A percentile compares a stretch with the other conserved stretches of the same genome.
Evolutionary conservation across 2,888 invertebrate genomes (phyloP).

Genomic region (Mythimna albipuncta): DNA sequence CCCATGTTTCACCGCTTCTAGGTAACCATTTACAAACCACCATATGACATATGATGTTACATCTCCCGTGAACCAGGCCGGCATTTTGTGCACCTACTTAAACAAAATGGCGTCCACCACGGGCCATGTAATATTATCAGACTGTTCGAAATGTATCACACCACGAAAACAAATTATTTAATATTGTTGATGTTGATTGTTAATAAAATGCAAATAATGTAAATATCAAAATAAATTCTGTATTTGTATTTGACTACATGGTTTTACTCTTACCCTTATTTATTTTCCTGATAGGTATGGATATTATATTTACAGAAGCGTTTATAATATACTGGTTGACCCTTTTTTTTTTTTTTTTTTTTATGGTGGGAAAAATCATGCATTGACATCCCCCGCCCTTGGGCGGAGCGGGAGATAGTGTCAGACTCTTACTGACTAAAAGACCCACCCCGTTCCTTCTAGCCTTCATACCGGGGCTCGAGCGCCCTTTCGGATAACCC

Average conservation of each 20-base stretch:
- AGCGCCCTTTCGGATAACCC: too few species aligned
- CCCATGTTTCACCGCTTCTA: conserved; percentile 86
- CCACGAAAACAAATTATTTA: conserved; percentile 91
- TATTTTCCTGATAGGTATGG: background rate
- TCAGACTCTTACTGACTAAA: too few species aligned
- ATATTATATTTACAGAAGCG: background rate
- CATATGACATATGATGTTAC: conserved; percentile 80
- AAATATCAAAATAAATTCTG: conserved; percentile 93
- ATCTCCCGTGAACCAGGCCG: conserved; percentile 72
- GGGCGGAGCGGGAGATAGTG: too few species aligned
- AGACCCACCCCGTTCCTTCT: too few species aligned
- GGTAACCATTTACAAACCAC: conserved; percentile 82
- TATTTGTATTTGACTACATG: conserved; percentile 92
- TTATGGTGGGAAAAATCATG: too few species aligned
- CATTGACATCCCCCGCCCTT: too few species aligned
- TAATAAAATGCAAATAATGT: conserved; percentile 95
- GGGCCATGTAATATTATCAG: conserved; percentile 82
- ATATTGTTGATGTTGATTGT: conserved; percentile 95
- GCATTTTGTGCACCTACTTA: conserved; percentile 70
- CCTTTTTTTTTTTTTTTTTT: too few species aligned
- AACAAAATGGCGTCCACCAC: conserved; percentile 72
- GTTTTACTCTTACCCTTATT: conserved; percentile 68
- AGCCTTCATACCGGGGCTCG: too few species aligned
- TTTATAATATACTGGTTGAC: background rate
- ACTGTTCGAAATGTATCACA: conserved; percentile 88